These are phyloP conservation scores for Corythoichthys intestinalis DNA, from an alignment of 2,113 vertebrate species.

Conservation along the genomic window DNA sequence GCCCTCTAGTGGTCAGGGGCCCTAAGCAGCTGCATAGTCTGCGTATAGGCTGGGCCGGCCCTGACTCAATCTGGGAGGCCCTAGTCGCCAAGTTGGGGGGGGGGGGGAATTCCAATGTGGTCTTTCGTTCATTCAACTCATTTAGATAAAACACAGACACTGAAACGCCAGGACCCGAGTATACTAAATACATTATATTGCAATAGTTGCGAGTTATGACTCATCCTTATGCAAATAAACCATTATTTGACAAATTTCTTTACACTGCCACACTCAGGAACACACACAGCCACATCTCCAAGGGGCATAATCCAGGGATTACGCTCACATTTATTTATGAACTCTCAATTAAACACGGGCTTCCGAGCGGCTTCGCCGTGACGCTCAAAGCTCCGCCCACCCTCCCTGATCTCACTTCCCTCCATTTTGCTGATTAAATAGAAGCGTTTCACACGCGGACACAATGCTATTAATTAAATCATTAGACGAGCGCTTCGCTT, in stretches of 20 bases:
- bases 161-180: too few relatives aligned
- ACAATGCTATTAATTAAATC: slow-evolving; percentile 82
- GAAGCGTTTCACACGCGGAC: slow-evolving; percentile 76
- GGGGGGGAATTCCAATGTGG: too few relatives aligned
- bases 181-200: not conserved
- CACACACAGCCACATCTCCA: slow-evolving; percentile 46
- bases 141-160: too few relatives aligned
- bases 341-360: slow-evolving; percentile 74
- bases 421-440: slow-evolving; percentile 76
- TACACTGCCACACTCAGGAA: not conserved
- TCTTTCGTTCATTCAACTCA: too few relatives aligned
- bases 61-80: too few relatives aligned
- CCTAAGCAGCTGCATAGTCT: too few relatives aligned
- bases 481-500: slow-evolving; percentile 73
- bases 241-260: slow-evolving; percentile 58
- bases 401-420: slow-evolving; percentile 66
- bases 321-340: slow-evolving; percentile 75
- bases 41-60: too few relatives aligned
- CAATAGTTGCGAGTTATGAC: slow-evolving; percentile 24
- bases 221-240: slow-evolving; percentile 79
- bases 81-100: too few relatives aligned
- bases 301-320: slow-evolving; percentile 67
- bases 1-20: too few relatives aligned
- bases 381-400: slow-evolving; percentile 13
- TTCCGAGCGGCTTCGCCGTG: slow-evolving; percentile 62